A percentile compares a stretch with the other conserved stretches of the same genome.
Evolutionary conservation across 1,140 invertebrate genomes (phyloP).

Genomic region (Drosophila tristis): DNA sequence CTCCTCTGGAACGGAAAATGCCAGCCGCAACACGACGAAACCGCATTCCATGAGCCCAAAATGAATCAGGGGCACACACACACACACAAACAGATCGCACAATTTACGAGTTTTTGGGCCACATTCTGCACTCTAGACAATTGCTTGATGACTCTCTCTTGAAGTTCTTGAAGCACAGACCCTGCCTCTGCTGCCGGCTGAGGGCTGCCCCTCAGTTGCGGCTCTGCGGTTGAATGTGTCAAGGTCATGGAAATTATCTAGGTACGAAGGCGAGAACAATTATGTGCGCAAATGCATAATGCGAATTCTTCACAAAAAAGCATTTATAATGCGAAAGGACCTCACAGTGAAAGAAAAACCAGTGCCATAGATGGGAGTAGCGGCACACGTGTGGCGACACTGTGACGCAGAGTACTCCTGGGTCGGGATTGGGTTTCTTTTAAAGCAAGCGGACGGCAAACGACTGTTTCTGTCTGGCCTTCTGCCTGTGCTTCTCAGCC

Average conservation of each 20-base stretch:
- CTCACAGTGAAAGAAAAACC: neutral
- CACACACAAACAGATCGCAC: neutral
- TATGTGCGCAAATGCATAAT: conserved; percentile 42
- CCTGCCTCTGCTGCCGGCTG: neutral
- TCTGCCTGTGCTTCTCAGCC: too few species aligned
- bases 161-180: too few species aligned
- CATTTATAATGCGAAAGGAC: conserved; percentile 14
- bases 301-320: conserved; percentile 37
- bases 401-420: too few species aligned
- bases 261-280: conserved; percentile 40
- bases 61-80: conserved; percentile 29
- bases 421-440: too few species aligned
- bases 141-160: conserved; percentile 45
- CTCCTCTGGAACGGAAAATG: conserved; percentile 24
- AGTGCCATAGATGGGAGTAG: too few species aligned
- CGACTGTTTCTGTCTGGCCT: conserved; percentile 1
- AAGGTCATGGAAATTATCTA: conserved; percentile 52
- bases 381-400: too few species aligned
- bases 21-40: conserved; percentile 33
- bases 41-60: conserved; percentile 34
- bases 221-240: conserved; percentile 21
- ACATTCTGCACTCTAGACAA: conserved; percentile 47
- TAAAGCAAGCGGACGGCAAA: neutral
- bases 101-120: conserved; percentile 41
- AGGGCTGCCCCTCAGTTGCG: neutral